Percentiles rank a stretch among this genome's conserved stretches.
Conservation (phyloP, 2,113 vertebrate species). For the Coptodon rendalli region DNA sequence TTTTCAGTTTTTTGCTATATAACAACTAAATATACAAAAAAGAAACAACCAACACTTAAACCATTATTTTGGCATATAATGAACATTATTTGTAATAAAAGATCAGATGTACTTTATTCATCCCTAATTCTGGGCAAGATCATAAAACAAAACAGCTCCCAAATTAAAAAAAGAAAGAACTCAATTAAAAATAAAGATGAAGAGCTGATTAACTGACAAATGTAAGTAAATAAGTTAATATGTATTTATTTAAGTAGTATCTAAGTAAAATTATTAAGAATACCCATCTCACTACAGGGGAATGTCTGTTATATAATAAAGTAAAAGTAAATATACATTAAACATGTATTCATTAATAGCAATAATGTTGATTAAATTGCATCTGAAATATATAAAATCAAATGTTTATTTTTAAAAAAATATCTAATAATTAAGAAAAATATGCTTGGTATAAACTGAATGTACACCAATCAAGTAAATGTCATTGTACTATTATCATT, state of each 20-base stretch:
- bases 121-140: background rate
- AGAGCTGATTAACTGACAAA: background rate
- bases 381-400: background rate
- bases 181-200: background rate
- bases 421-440: background rate
- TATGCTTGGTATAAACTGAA: background rate
- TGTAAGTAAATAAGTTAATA: background rate
- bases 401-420: accelerated
- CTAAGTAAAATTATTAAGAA: background rate
- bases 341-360: background rate
- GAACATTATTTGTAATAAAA: background rate
- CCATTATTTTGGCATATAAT: background rate
- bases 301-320: background rate
- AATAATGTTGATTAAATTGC: background rate
- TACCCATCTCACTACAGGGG: background rate
- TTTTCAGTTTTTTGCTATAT: background rate
- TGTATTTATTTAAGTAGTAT: background rate
- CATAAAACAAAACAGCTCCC: background rate
- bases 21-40: background rate
- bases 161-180: background rate
- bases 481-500: background rate
- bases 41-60: background rate
- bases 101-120: background rate
- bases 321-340: background rate
- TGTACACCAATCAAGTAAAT: background rate